These are phyloP conservation scores for Vidua chalybeata DNA, from an alignment of 2,113 vertebrate species.

Conservation along the genomic window DNA sequence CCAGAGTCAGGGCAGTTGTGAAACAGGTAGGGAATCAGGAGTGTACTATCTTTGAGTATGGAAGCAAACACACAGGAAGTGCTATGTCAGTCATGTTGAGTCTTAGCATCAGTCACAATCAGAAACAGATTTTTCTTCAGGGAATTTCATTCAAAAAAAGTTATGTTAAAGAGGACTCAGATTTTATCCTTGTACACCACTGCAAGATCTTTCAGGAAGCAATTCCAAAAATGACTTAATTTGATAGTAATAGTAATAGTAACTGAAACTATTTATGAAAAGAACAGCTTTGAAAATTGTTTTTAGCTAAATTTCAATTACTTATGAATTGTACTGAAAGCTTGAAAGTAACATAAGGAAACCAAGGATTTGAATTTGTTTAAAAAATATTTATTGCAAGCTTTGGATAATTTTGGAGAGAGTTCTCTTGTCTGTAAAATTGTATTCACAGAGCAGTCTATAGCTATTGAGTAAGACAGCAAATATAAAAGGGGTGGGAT, in stretches of 20 bases:
- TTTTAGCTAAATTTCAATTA: neutral
- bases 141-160: neutral
- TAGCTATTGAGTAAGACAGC: neutral
- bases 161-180: neutral
- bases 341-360: neutral
- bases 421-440: neutral
- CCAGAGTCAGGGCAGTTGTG: neutral
- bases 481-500: neutral
- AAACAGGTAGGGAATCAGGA: neutral
- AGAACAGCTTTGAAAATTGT: neutral
- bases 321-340: neutral
- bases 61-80: neutral
- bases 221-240: neutral
- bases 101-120: neutral
- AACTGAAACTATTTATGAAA: neutral
- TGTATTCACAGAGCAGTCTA: neutral
- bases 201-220: neutral
- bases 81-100: neutral
- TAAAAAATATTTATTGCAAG: neutral
- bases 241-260: neutral
- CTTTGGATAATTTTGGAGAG: neutral
- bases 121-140: neutral
- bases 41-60: rapidly evolving
- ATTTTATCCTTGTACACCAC: neutral
- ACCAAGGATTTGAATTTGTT: neutral